These are phyloP conservation scores for Bombyx huttoni DNA, from an alignment of 2,888 invertebrate species.

Conservation along the genomic window DNA sequence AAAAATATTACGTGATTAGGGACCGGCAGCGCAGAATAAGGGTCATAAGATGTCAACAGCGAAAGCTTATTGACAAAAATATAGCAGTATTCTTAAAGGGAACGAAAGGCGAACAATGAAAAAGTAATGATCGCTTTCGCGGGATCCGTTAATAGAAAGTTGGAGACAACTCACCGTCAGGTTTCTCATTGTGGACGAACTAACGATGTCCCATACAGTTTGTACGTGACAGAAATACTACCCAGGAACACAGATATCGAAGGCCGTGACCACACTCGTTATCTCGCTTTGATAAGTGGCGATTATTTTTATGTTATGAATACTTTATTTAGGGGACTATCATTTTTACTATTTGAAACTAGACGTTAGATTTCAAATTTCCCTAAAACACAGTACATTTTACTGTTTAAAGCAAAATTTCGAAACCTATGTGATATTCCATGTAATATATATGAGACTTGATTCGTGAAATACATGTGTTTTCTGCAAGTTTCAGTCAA, in stretches of 20 bases:
- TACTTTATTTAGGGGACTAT: no score
- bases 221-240: constrained; percentile 44
- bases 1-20: constrained; percentile 9
- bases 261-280: background rate
- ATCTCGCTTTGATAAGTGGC: background rate
- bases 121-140: background rate
- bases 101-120: background rate
- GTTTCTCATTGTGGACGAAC: constrained; percentile 40
- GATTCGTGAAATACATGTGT: constrained; percentile 28
- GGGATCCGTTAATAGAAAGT: background rate
- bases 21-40: background rate
- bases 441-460: constrained; percentile 2
- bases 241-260: constrained; percentile 1
- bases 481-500: constrained; percentile 32
- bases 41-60: background rate
- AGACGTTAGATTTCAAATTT: no score
- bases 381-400: background rate
- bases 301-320: background rate
- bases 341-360: no score
- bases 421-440: background rate
- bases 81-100: background rate
- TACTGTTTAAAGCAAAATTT: background rate
- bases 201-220: constrained; percentile 46
- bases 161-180: background rate
- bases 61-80: background rate